Conservation (phyloP, 2,797 vertebrate species). For the Sitta carolinensis region DNA sequence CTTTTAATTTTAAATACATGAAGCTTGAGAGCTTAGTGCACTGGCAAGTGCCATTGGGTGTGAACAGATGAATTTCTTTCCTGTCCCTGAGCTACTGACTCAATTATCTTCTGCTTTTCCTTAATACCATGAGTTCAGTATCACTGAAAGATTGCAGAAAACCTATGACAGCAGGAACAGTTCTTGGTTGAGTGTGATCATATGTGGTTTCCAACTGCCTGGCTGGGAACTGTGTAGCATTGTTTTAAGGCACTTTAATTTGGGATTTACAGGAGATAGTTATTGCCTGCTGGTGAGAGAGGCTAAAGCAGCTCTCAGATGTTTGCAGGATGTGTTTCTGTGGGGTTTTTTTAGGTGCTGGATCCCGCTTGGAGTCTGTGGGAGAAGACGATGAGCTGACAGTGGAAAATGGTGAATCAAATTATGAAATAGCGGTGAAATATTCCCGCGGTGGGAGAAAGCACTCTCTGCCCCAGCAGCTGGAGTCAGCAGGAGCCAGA, state of each 20-base stretch:
- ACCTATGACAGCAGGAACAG: not conserved
- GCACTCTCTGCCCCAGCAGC: conserved; percentile 92
- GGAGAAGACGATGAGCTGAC: conserved; percentile 93
- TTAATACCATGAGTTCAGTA: not conserved
- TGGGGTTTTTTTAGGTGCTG: conserved; percentile 76
- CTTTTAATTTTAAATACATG: conserved; percentile 60
- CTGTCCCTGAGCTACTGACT: not conserved
- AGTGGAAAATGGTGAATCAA: conserved; percentile 81
- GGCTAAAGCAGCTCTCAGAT: not conserved
- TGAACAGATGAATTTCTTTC: conserved; percentile 35
- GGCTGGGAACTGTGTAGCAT: fast-evolving
- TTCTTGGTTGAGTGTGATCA: not conserved
- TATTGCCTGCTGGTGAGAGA: not conserved
- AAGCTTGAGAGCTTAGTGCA: conserved; percentile 28
- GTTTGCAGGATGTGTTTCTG: not conserved
- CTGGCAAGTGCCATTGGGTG: conserved; percentile 26
- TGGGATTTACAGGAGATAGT: not conserved
- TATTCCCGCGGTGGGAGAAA: conserved; percentile 85
- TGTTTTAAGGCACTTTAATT: not conserved
- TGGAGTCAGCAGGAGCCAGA: conserved; percentile 81
- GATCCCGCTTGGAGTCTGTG: conserved; percentile 89
- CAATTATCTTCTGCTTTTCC: conserved; percentile 18
- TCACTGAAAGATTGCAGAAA: not conserved
- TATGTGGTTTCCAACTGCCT: not conserved
- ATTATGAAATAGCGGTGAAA: conserved; percentile 78